These are phyloP conservation scores for Manis crassicaudata DNA, from an alignment of 2,797 vertebrate genomes.

Conservation along the genomic window DNA sequence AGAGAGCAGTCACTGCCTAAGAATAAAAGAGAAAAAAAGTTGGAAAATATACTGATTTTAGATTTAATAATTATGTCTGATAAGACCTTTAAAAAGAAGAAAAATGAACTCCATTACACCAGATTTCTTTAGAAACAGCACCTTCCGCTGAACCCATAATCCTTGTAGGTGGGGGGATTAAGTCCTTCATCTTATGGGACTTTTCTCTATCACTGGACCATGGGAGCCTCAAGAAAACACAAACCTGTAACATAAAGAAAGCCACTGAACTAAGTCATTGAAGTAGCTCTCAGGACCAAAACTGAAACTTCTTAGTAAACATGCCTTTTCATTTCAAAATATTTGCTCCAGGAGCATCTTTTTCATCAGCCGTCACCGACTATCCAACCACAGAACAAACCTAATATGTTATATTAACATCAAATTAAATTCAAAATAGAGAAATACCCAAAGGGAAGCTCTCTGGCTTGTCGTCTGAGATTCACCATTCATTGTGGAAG, in stretches of 20 bases:
- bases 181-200: not conserved
- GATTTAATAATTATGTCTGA: not conserved
- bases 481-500: not conserved
- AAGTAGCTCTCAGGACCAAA: not conserved
- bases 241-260: constrained; percentile 10
- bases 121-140: not conserved
- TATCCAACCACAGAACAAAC: not conserved
- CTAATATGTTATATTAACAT: constrained; percentile 29
- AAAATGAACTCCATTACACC: not conserved
- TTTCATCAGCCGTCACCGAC: not conserved
- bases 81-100: not conserved
- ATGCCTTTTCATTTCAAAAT: constrained; percentile 15
- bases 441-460: not conserved
- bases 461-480: not conserved
- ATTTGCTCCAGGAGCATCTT: constrained; percentile 3
- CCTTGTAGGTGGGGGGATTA: not conserved
- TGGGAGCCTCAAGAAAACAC: not conserved
- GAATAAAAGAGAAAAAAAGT: not conserved
- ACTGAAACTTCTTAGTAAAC: not conserved
- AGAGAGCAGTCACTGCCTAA: not conserved
- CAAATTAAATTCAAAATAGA: constrained; percentile 27
- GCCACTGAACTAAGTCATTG: not conserved
- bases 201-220: not conserved
- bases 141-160: not conserved
- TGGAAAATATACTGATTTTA: not conserved